phyloP scores from a whole-genome alignment of 2,888 invertebrate genomes.

The Orthosia gracilis region DNA sequence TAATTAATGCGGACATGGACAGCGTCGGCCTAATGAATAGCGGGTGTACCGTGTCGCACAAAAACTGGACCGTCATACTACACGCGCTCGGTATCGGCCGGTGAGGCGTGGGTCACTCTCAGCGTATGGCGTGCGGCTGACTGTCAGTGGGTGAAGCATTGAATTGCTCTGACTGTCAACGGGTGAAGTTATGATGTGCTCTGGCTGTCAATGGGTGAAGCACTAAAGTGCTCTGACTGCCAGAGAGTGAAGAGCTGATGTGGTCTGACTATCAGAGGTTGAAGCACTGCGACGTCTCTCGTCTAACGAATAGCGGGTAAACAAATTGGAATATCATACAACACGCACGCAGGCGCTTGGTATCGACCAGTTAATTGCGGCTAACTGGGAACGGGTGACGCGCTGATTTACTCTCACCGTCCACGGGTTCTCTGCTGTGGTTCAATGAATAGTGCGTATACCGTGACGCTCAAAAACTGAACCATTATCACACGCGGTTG shows the following conservation, averaged over 20 bases:
- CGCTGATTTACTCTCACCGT: no score
- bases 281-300: no score
- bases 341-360: no score
- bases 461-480: slow-evolving; percentile 85
- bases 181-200: no score
- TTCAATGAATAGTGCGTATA: slow-evolving; percentile 87
- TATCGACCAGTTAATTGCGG: no score
- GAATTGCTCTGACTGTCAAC: neutral
- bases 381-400: neutral
- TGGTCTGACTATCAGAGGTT: neutral
- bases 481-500: slow-evolving; percentile 78
- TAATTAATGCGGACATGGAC: slow-evolving; percentile 88
- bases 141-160: slow-evolving; percentile 49
- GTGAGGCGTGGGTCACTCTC: slow-evolving; percentile 44
- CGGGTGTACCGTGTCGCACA: slow-evolving; percentile 84
- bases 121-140: no score
- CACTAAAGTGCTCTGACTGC: neutral
- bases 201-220: no score
- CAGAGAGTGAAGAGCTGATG: neutral
- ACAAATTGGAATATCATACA: no score
- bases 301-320: no score
- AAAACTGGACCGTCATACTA: slow-evolving; percentile 86
- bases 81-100: slow-evolving; percentile 70
- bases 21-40: slow-evolving; percentile 87
- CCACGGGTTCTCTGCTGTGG: slow-evolving; percentile 31